Base-by-base conservation (phyloP, 2,797 vertebrate species). In the Masticophis lateralis region DNA sequence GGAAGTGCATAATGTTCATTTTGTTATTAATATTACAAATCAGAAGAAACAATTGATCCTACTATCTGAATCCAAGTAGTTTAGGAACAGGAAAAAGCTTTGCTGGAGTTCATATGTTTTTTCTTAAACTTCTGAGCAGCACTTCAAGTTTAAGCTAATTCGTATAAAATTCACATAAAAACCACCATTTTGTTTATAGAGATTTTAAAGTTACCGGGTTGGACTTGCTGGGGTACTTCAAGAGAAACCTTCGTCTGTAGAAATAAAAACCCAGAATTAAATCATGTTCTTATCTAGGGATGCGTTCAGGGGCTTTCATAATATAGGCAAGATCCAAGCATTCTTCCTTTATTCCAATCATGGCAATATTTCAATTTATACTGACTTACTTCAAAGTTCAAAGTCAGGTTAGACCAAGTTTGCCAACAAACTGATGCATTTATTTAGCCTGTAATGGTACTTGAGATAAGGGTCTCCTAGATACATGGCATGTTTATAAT, bases 201-300 rank as follows among this genome's bases (percentile, higher is more conserved):
- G 51, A 22, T 32, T 12, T 88, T 63, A 28, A n/a, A 55, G 32
- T 95, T 94, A 97, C 97, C 97, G 94, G 63, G 1, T 87, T 94
- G 94, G 69, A 53, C 0, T 2, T 91, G 56, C 63, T 20, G 88
- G 0, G 86, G 0, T 2, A 94, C 69, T 37, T 0, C 27, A 89
- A 51, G 63, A 2, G 47, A 91, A 4, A 1, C 14, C 4, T 56
- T 66, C 7, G 1, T 63, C 97, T 97, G 11, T 0, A 47, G 12
- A 47, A 91, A 90, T 4, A 87, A 89, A 93, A 87, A 4, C 0
- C 91, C 28, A n/a, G 0, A 10, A 5, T 90, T 69, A 63, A 57
- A 9, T 69, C 16, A 32, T 63, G 1, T 0, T 93, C 3, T 37
- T 83, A 22, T 37, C 28, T 11, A 79, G 14, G 27, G n/a, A 43